Evolutionary conservation across 2,888 invertebrate genomes (phyloP).

Genomic region (Bombylius discolor): DNA sequence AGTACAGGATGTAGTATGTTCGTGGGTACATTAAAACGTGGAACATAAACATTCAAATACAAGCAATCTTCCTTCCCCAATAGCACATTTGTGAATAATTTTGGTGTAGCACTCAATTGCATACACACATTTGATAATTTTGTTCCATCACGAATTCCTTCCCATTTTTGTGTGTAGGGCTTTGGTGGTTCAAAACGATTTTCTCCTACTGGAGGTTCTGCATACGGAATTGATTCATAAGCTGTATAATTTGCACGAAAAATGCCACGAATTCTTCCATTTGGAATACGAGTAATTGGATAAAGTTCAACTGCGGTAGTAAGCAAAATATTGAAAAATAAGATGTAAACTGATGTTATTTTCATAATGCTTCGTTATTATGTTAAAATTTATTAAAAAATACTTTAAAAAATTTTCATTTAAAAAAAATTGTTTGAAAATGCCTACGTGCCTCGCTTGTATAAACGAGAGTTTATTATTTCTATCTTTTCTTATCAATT

Average conservation of each 20-base stretch:
- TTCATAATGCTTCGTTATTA: not conserved
- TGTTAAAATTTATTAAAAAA: too few species aligned
- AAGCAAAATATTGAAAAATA: too few species aligned
- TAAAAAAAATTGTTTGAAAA: too few species aligned
- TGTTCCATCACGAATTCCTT: conserved; percentile 39
- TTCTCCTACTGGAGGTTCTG: conserved; percentile 48
- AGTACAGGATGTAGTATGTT: conserved; percentile 45
- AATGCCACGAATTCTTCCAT: conserved; percentile 25
- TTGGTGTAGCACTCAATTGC: conserved; percentile 39
- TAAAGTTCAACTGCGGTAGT: too few species aligned
- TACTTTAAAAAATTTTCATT: too few species aligned
- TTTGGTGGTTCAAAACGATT: conserved; percentile 41
- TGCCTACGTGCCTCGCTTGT: too few species aligned
- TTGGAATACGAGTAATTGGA: conserved; percentile 17
- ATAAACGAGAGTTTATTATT: too few species aligned
- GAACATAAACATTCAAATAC: conserved; percentile 49
- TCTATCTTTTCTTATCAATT: too few species aligned
- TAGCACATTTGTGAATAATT: conserved; percentile 25
- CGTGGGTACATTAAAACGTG: conserved; percentile 23
- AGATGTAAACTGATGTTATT: not conserved
- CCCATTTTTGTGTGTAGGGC: conserved; percentile 21
- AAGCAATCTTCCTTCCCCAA: conserved; percentile 48
- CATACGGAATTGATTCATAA: conserved; percentile 55
- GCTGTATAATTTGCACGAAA: conserved; percentile 37
- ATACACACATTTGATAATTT: conserved; percentile 44